Evolutionary conservation across 1,140 invertebrate species (phyloP).

Genomic region (Meteorus sp.): DNA sequence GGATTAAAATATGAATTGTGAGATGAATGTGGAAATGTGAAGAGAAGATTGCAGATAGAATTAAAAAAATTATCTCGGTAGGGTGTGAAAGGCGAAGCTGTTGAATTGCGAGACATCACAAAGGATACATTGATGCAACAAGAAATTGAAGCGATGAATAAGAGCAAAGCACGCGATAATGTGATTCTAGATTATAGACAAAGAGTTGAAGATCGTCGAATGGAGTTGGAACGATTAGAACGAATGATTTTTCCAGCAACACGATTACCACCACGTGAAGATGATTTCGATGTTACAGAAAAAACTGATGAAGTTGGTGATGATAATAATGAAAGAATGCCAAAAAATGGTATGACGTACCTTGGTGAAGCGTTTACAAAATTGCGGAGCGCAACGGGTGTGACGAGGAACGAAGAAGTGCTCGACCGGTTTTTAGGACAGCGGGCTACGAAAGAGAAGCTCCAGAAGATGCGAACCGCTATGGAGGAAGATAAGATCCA

Average conservation of each 20-base stretch:
- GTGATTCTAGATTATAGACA: constrained; percentile 64
- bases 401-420: constrained; percentile 72
- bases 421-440: constrained; percentile 73
- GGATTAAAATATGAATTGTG: too few species aligned
- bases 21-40: too few species aligned
- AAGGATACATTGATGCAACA: constrained; percentile 67
- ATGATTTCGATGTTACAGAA: constrained; percentile 39
- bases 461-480: constrained; percentile 68
- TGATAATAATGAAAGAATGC: constrained; percentile 39
- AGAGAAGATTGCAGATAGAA: too few species aligned
- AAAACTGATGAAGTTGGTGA: constrained; percentile 27
- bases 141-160: constrained; percentile 66
- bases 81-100: constrained; percentile 70
- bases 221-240: constrained; percentile 72
- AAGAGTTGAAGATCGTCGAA: constrained; percentile 68
- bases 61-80: constrained; percentile 38
- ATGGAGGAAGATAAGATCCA: constrained; percentile 73
- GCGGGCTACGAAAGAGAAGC: constrained; percentile 67
- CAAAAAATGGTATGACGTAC: constrained; percentile 52
- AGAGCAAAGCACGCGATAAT: constrained; percentile 65
- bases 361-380: constrained; percentile 72
- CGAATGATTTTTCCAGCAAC: constrained; percentile 68
- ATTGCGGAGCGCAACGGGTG: constrained; percentile 75
- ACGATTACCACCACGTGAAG: constrained; percentile 31
- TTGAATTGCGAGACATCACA: constrained; percentile 68